phyloP scores from a whole-genome alignment of 1,140 invertebrate genomes.

The Chironomus striatipennis region DNA sequence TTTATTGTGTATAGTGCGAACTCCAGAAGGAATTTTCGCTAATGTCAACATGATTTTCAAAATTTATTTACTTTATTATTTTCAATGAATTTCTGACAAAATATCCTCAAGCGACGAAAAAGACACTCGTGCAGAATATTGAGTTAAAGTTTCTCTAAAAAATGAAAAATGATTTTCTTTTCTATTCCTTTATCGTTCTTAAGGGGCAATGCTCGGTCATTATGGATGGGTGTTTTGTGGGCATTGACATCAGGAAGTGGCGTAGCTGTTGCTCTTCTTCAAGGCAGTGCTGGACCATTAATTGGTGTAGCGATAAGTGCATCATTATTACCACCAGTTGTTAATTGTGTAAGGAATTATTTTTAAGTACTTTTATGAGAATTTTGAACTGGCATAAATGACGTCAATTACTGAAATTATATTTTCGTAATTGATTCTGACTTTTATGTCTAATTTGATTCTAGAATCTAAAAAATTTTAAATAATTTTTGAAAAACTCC shows the following conservation, averaged over 20 bases:
- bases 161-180: slow-evolving; percentile 23
- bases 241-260: slow-evolving; percentile 64
- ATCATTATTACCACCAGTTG: slow-evolving; percentile 75
- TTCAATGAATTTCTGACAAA: too few species aligned
- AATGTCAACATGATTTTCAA: too few species aligned
- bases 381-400: not conserved
- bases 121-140: too few species aligned
- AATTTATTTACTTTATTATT: too few species aligned
- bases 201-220: slow-evolving; percentile 57
- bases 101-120: too few species aligned
- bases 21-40: too few species aligned
- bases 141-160: not conserved
- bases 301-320: slow-evolving; percentile 86
- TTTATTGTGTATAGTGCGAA: too few species aligned
- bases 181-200: slow-evolving; percentile 24
- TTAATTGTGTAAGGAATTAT: slow-evolving; percentile 61
- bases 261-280: slow-evolving; percentile 75
- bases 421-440: too few species aligned
- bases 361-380: not conserved
- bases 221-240: slow-evolving; percentile 66
- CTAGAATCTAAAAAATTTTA: too few species aligned
- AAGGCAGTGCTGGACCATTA: slow-evolving; percentile 72
- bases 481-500: too few species aligned
- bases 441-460: too few species aligned
- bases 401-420: not conserved